These are phyloP conservation scores for Pseudolycoriella hygida DNA, from an alignment of 2,888 invertebrate species.

Conservation along the genomic window DNA sequence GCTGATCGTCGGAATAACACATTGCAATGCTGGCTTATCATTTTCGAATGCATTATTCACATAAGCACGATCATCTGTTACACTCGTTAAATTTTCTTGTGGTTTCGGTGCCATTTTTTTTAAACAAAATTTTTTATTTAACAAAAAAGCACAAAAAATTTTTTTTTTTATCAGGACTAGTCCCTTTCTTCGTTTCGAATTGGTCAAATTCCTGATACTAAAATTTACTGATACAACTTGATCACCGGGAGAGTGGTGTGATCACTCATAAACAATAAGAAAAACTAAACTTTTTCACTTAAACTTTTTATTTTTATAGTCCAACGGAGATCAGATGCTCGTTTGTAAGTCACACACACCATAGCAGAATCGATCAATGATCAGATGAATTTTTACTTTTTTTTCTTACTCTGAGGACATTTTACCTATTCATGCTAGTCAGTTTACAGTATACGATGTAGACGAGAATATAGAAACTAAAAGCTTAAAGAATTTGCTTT, in stretches of 20 bases:
- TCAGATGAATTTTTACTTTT: too few relatives aligned
- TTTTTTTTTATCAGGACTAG: not conserved
- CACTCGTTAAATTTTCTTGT: not conserved
- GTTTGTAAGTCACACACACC: not conserved
- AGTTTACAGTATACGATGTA: too few relatives aligned
- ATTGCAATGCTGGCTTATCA: not conserved
- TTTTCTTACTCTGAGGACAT: too few relatives aligned
- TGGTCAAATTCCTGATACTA: too few relatives aligned
- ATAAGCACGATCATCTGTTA: not conserved
- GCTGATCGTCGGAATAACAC: not conserved
- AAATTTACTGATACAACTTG: too few relatives aligned
- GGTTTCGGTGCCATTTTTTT: not conserved
- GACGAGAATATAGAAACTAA: too few relatives aligned
- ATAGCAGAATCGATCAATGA: not conserved
- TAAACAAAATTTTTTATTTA: not conserved
- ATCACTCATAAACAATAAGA: not conserved
- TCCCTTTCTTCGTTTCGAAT: not conserved
- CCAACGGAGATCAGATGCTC: not conserved
- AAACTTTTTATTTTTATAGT: not conserved
- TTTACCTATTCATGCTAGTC: too few relatives aligned
- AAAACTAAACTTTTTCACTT: not conserved
- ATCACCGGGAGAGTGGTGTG: too few relatives aligned
- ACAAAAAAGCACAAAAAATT: not conserved
- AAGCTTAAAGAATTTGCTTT: too few relatives aligned
- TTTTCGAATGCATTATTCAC: not conserved